Percentiles rank a stretch among this genome's conserved stretches.
phyloP scores from a whole-genome alignment of 2,888 invertebrate species.

The Drosophila bunnanda region DNA sequence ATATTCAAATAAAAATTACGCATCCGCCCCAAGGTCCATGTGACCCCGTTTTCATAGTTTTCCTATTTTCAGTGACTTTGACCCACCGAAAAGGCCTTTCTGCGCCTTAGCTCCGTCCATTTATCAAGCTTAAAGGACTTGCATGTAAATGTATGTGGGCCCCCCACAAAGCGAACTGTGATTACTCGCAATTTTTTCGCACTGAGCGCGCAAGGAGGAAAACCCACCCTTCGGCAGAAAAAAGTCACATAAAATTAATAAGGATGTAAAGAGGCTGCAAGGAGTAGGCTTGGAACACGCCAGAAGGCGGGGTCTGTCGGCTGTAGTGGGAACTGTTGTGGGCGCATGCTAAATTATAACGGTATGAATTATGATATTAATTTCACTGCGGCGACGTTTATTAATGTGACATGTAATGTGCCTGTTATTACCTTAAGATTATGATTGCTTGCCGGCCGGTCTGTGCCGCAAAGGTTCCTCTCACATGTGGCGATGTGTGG shows the following conservation, averaged over 20 bases:
- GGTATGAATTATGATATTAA: constrained; percentile 83
- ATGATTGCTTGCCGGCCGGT: constrained; percentile 67
- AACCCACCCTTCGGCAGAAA: constrained; percentile 38
- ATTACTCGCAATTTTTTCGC: constrained; percentile 64
- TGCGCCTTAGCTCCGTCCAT: constrained; percentile 55
- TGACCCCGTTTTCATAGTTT: constrained; percentile 16
- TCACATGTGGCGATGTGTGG: constrained; percentile 43
- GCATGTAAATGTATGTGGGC: constrained; percentile 61
- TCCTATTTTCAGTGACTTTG: background rate
- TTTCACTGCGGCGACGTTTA: constrained; percentile 75
- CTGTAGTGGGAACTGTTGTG: constrained; percentile 29
- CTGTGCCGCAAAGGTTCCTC: constrained; percentile 37
- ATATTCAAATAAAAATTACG: background rate
- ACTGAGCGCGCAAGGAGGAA: constrained; percentile 31
- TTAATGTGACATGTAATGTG: constrained; percentile 82
- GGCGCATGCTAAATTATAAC: constrained; percentile 81
- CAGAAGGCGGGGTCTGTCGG: background rate
- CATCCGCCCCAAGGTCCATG: constrained; percentile 15
- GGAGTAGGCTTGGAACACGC: constrained; percentile 2
- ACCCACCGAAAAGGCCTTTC: constrained; percentile 19
- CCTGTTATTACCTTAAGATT: constrained; percentile 78
- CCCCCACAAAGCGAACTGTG: constrained; percentile 45
- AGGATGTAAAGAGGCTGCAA: constrained; percentile 44
- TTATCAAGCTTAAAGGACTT: constrained; percentile 81
- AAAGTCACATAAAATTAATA: constrained; percentile 79